A percentile compares a stretch with the other conserved stretches of the same genome.
phyloP scores from a whole-genome alignment of 2,888 invertebrate genomes.

The Abrostola triplasia region DNA sequence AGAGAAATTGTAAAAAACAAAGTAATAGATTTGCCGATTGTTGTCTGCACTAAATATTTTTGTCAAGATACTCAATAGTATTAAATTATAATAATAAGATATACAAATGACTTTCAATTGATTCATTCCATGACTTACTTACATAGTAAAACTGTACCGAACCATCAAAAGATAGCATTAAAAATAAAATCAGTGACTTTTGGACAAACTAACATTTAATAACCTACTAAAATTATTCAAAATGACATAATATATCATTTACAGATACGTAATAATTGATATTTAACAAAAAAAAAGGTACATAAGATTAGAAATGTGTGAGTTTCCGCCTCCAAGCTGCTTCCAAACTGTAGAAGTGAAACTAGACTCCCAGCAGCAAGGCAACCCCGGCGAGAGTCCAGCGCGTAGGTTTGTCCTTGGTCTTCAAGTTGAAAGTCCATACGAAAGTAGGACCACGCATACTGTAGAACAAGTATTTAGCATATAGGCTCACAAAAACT shows the following conservation, averaged over 20 bases:
- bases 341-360: background rate
- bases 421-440: conserved; percentile 98
- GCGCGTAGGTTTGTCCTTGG: conserved; percentile 95
- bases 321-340: background rate
- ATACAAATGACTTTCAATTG: conserved; percentile 9
- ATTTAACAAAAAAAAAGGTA: conserved; percentile 13
- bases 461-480: conserved; percentile 66
- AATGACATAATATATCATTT: conserved; percentile 5
- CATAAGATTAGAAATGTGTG: conserved; percentile 17
- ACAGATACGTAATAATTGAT: conserved; percentile 19
- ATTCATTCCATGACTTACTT: background rate
- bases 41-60: conserved; percentile 64
- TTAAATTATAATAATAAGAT: conserved; percentile 40
- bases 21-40: conserved; percentile 55
- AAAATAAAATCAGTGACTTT: background rate
- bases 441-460: conserved; percentile 97
- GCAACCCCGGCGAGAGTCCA: conserved; percentile 98
- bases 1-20: conserved; percentile 35
- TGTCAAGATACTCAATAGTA: conserved; percentile 49
- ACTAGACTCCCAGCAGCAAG: conserved; percentile 94
- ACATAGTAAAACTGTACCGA: too few species aligned
- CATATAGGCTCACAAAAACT: background rate
- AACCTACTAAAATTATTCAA: conserved; percentile 19
- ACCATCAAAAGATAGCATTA: background rate
- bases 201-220: conserved; percentile 41